A percentile compares a stretch with the other conserved stretches of the same genome.
These are phyloP conservation scores for Varanus salvator DNA, from an alignment of 2,113 vertebrate species.

Conservation along the genomic window DNA sequence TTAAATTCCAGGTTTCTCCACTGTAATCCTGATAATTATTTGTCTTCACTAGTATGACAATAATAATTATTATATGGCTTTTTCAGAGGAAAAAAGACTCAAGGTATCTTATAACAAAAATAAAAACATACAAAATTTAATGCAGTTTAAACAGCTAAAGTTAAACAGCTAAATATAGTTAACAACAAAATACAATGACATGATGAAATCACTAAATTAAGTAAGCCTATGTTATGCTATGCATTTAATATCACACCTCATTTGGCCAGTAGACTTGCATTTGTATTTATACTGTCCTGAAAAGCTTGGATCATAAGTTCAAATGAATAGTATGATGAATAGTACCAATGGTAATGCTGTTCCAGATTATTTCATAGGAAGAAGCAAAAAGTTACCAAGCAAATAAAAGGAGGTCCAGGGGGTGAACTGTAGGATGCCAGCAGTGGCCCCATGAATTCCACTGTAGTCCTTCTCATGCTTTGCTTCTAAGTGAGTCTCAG, in stretches of 20 bases:
- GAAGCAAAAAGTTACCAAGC: neutral
- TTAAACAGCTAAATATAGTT: too few relatives aligned
- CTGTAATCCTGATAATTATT: neutral
- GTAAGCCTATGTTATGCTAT: neutral
- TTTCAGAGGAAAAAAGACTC: too few relatives aligned
- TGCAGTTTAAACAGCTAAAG: too few relatives aligned
- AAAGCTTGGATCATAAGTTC: constrained; percentile 3
- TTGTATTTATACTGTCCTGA: neutral
- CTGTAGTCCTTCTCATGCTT: neutral
- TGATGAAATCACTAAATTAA: too few relatives aligned
- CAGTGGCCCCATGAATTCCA: too few relatives aligned
- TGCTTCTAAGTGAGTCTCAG: neutral
- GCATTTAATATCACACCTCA: neutral
- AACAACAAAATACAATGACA: too few relatives aligned
- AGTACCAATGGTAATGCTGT: constrained; percentile 1
- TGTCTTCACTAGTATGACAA: neutral
- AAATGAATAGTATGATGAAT: constrained; percentile 33
- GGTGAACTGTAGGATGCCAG: too few relatives aligned
- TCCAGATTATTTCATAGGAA: constrained; percentile 13
- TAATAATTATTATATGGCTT: too few relatives aligned
- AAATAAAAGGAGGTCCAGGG: too few relatives aligned
- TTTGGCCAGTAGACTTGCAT: neutral
- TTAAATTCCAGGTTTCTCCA: neutral
- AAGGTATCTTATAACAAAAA: too few relatives aligned
- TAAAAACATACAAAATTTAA: too few relatives aligned